Percentiles rank a stretch among this genome's conserved stretches.
Conservation (phyloP, 1,140 invertebrate species). For the Leucophenga varia region DNA sequence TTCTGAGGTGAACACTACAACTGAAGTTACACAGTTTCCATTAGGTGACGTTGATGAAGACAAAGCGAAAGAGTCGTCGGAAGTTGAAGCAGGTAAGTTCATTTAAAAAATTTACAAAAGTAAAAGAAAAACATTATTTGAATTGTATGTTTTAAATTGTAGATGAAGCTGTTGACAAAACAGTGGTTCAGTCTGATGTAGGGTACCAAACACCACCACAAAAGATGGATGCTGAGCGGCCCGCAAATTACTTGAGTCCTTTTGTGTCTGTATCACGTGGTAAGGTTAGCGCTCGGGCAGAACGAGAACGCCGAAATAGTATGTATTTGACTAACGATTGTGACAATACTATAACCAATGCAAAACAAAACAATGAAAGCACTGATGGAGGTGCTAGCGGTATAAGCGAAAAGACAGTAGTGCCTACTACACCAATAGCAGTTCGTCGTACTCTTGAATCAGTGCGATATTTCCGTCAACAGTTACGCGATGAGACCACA, state of each 20-base stretch:
- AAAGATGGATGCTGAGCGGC: conserved; percentile 2
- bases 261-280: conserved; percentile 54
- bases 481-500: conserved; percentile 58
- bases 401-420: not conserved
- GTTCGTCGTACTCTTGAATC: conserved; percentile 57
- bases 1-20: conserved; percentile 10
- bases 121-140: not conserved
- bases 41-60: not conserved
- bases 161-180: not conserved
- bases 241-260: conserved; percentile 43
- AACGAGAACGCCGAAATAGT: conserved; percentile 54
- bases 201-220: conserved; percentile 16
- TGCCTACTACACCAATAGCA: conserved; percentile 12
- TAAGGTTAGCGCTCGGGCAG: conserved; percentile 58
- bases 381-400: no score
- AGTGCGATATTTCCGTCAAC: conserved; percentile 60
- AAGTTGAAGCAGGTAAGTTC: not conserved
- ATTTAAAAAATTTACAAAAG: not conserved
- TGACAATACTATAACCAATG: no score
- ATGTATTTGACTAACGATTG: conserved; percentile 27
- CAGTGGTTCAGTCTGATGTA: not conserved
- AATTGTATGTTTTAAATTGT: not conserved
- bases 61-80: not conserved
- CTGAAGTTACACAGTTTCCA: conserved; percentile 8
- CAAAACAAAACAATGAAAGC: no score